Evolutionary conservation across 2,797 vertebrate genomes (phyloP), one percentile per base, ranked within the genome.

Genomic region (Telmatherina bonti): DNA sequence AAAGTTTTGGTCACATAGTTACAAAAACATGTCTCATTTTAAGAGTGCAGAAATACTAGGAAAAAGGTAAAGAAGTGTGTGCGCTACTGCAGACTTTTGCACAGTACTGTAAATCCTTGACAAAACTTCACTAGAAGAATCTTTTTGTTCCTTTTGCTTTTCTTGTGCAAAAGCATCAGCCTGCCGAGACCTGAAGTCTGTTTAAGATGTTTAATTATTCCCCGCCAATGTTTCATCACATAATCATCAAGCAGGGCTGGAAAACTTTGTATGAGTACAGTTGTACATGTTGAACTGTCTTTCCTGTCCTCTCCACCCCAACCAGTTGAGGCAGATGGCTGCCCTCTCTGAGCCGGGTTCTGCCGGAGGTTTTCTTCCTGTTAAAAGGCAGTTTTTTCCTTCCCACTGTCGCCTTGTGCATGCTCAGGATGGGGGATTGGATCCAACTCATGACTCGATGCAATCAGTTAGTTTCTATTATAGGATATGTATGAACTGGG

Each of bases 141-240:
- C 12, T 13, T 26, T 52, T 52, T 26, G 24, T 26, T n/a, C n/a
- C n/a, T n/a, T 54, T 0, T 27, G 47, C 57, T 53, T 18, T 18
- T 54, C 2, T 57, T 20, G 26, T 18, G 11, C 33, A 10, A 36
- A 30, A 65, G n/a, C n/a, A 41, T 66, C 16, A 58, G 51, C 53
- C 47, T 62, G 29, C 52, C 1, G 3, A 58, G 38, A 74, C 66
- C 41, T 33, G 59, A 70, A 35, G 51, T 22, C 27, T 49, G 1
- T 57, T 13, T 18, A 26, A 58, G 33, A 33, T 31, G 30, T 2
- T 24, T 5, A 24, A 13, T 60, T 52, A 29, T 47, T 68, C 20
- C 54, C 22, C 11, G 62, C 18, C 29, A 43, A 41, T 22, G 4
- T 26, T 31, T 45, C 58, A 22, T 66, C 41, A 33, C 7, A 13